Evolutionary conservation across 2,113 vertebrate genomes (phyloP).

Genomic region (Neotoma lepida): DNA sequence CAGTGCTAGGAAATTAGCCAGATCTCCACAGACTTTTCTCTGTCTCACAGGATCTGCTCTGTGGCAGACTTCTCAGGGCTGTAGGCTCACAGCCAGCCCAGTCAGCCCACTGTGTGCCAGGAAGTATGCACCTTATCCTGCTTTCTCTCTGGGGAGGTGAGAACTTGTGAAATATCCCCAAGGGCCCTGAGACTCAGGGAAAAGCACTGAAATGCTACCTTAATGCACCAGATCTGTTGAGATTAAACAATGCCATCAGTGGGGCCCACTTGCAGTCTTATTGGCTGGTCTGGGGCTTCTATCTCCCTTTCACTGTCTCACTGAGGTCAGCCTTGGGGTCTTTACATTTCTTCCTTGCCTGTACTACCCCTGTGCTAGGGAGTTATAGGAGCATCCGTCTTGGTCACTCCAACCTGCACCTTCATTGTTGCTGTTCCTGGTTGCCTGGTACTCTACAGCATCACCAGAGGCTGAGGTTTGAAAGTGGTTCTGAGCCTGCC

Average conservation of each 20-base stretch:
- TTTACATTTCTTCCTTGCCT: neutral
- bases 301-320: neutral
- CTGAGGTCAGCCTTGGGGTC: neutral
- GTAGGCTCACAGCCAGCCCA: neutral
- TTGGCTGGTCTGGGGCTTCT: neutral
- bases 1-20: neutral
- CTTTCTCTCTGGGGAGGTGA: neutral
- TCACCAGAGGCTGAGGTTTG: neutral
- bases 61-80: neutral
- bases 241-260: neutral
- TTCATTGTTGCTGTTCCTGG: rapidly evolving
- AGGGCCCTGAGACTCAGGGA: neutral
- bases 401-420: neutral
- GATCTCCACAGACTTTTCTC: neutral
- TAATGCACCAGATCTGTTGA: neutral
- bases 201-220: neutral
- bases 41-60: neutral
- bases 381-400: neutral
- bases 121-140: neutral
- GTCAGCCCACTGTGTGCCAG: neutral
- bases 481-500: too few relatives aligned
- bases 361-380: neutral
- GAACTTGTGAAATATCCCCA: neutral
- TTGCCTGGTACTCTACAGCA: neutral
- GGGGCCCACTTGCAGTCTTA: neutral